A percentile compares a stretch with the other conserved stretches of the same genome.
phyloP scores from a whole-genome alignment of 2,113 vertebrate genomes.

The Glaucomys volans region DNA sequence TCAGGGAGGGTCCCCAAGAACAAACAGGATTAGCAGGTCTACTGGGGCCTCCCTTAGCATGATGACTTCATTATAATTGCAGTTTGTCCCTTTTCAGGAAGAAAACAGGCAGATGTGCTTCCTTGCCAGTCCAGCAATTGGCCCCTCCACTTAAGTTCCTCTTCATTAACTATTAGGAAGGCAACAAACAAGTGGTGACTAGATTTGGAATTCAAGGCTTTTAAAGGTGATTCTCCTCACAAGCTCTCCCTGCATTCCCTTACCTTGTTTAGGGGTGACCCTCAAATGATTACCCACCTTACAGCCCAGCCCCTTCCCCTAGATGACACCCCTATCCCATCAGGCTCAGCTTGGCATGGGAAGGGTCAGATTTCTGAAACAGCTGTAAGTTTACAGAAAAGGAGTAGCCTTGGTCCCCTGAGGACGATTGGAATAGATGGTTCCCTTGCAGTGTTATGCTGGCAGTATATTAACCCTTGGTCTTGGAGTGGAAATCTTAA shows the following conservation, averaged over 20 bases:
- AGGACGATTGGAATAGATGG: too few species aligned
- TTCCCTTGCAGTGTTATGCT: not conserved
- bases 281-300: not conserved
- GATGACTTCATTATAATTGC: not conserved
- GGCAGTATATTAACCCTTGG: not conserved
- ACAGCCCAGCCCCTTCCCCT: not conserved
- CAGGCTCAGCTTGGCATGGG: not conserved
- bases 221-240: constrained; percentile 63
- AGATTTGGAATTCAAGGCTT: constrained; percentile 38
- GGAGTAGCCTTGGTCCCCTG: not conserved
- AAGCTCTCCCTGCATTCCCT: not conserved
- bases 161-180: constrained; percentile 55
- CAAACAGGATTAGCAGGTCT: fast-evolving
- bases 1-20: not conserved
- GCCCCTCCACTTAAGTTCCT: constrained; percentile 12
- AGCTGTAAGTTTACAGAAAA: not conserved
- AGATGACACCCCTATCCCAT: not conserved
- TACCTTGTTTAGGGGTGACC: not conserved
- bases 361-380: not conserved
- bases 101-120: constrained; percentile 22
- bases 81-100: constrained; percentile 76
- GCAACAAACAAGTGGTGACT: constrained; percentile 50
- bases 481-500: not conserved
- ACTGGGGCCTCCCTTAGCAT: not conserved
- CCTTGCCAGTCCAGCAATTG: not conserved